phyloP scores from a whole-genome alignment of 2,797 vertebrate genomes.

The Notolepis coatsorum region DNA sequence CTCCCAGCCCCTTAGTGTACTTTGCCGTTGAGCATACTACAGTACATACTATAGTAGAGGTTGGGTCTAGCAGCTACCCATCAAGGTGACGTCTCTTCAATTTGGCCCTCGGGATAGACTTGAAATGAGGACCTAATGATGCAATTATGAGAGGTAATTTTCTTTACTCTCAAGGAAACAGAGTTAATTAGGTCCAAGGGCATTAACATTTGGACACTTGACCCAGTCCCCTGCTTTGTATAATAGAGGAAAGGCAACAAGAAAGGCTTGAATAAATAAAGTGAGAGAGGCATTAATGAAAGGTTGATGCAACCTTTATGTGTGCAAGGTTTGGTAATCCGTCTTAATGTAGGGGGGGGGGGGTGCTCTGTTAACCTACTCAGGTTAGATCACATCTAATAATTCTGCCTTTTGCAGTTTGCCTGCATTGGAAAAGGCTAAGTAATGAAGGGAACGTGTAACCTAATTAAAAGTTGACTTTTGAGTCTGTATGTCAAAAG shows the following conservation, averaged over 20 bases:
- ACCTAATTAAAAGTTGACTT: conserved; percentile 71
- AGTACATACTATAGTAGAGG: no score
- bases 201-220: conserved; percentile 60
- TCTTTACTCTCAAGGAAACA: conserved; percentile 68
- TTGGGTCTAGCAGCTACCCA: conserved; percentile 41
- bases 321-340: conserved; percentile 65
- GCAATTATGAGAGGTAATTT: conserved; percentile 71
- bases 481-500: conserved; percentile 59
- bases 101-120: conserved; percentile 56
- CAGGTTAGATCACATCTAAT: conserved; percentile 72
- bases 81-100: conserved; percentile 59
- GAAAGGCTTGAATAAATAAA: conserved; percentile 33
- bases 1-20: no score
- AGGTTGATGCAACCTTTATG: conserved; percentile 79
- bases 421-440: conserved; percentile 54
- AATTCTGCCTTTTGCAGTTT: conserved; percentile 52
- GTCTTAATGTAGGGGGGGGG: conserved; percentile 69
- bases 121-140: conserved; percentile 72
- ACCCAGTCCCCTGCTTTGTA: conserved; percentile 32
- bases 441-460: conserved; percentile 63
- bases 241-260: conserved; percentile 41
- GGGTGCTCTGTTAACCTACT: conserved; percentile 74
- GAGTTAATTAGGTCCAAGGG: conserved; percentile 65
- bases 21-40: no score
- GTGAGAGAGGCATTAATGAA: conserved; percentile 62